Percentiles rank a stretch among this genome's conserved stretches.
Evolutionary conservation across 2,888 invertebrate species (phyloP).

Genomic region (Agrochola lota): DNA sequence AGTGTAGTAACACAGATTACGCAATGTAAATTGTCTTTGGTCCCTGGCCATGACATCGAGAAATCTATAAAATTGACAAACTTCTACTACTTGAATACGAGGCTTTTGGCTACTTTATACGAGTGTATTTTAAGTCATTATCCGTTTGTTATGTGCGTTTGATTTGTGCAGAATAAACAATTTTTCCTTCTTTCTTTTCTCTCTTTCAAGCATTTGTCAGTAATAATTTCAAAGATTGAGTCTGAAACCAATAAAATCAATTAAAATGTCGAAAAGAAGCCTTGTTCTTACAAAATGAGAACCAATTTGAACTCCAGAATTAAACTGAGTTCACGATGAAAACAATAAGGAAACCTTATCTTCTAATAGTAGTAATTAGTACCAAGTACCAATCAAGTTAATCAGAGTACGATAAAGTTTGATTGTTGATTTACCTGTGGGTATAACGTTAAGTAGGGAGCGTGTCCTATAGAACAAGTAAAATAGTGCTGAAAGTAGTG

Average conservation of each 20-base stretch:
- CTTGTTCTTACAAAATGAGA: neutral
- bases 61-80: too few species aligned
- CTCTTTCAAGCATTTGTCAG: too few species aligned
- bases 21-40: too few species aligned
- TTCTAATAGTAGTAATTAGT: slow-evolving; percentile 37
- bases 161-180: too few species aligned
- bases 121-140: too few species aligned
- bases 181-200: too few species aligned
- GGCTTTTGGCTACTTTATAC: too few species aligned
- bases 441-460: neutral
- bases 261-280: neutral
- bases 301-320: slow-evolving; percentile 2
- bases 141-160: too few species aligned
- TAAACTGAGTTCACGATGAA: neutral
- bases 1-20: too few species aligned
- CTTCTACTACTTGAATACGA: too few species aligned
- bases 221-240: neutral
- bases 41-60: too few species aligned
- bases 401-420: slow-evolving; percentile 45
- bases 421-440: slow-evolving; percentile 45
- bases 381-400: slow-evolving; percentile 43
- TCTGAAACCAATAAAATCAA: slow-evolving; percentile 1
- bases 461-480: neutral
- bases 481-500: too few species aligned
- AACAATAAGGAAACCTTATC: slow-evolving; percentile 47